Conservation (phyloP, 1,140 invertebrate species). For the Carposina sasakii region DNA sequence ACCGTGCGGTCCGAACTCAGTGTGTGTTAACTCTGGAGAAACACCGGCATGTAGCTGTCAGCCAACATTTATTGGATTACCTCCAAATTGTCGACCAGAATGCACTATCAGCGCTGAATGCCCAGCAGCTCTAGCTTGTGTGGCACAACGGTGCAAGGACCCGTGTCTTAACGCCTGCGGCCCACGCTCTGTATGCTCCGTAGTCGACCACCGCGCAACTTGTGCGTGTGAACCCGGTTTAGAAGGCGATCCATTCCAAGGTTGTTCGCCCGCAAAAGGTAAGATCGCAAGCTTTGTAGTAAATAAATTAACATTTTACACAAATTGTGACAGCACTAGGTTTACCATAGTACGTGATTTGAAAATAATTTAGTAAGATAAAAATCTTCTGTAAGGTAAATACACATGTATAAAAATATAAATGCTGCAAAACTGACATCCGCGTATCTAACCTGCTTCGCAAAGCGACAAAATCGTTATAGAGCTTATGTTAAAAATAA, state of each 20-base stretch:
- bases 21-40: conserved; percentile 79
- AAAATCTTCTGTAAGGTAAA: too few species aligned
- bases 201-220: conserved; percentile 79
- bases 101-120: conserved; percentile 84
- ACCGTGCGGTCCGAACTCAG: conserved; percentile 86
- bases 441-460: conserved; percentile 58
- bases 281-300: conserved; percentile 28
- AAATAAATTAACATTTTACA: neutral
- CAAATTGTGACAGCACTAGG: neutral
- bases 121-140: conserved; percentile 79
- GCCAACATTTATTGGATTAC: conserved; percentile 82
- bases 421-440: neutral
- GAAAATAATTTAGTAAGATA: too few species aligned
- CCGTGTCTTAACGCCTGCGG: conserved; percentile 83
- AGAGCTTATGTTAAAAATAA: conserved; percentile 42
- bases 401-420: neutral
- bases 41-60: conserved; percentile 86
- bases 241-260: conserved; percentile 84
- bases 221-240: conserved; percentile 80
- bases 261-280: conserved; percentile 72
- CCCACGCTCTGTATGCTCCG: conserved; percentile 75
- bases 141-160: conserved; percentile 80
- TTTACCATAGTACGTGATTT: too few species aligned
- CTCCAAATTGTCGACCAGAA: conserved; percentile 87
- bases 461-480: conserved; percentile 57